Base-by-base conservation (phyloP, 2,113 vertebrate genomes). In the Arizona elegans region DNA sequence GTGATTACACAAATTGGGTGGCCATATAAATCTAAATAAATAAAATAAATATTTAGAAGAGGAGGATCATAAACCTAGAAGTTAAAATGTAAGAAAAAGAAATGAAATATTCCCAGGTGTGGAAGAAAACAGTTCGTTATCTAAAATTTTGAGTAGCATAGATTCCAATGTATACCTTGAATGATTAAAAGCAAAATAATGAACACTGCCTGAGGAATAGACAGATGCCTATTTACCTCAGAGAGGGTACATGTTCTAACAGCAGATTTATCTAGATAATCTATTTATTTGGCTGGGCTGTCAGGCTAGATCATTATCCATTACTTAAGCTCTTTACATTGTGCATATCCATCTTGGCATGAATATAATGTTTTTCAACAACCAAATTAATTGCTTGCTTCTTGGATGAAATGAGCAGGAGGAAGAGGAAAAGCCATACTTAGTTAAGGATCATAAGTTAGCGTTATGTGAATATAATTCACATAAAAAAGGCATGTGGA, bases 221-320 rank as follows among this genome's bases (percentile, higher is more conserved):
- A 58, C 2, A 92, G 33, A 92, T 90, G 59, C 7, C 1, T 23
- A 12, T 19, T 95, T 26, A 13, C 50, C 47, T 0, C 24, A 92
- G 88, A 95, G 86, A 13, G 12, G 1, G 33, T 70, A 0, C 29
- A 11, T 86, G 70, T 81, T 1, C 86, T 91, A 10, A 12, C 70
- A 94, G 91, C 29, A 65, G 38, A 43, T 26, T 94, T 93, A 17
- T 89, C 26, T 10, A 92, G 38, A 92, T 86, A 9, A 91, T 58
- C 0, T 23, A 29, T 13, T 87, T 92, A 70, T 85, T 8, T 93
- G 33, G 91, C 24, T 65, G 58, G 94, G 94, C 93, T 81, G 8
- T 56, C 8, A 94, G 62, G 59, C 90, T 0, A 86, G 53, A 89
- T 90, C 3, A 86, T 47, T 26, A 38, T 6, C 70, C 38, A 13